A percentile compares a stretch with the other conserved stretches of the same genome.
Conservation (phyloP, 64 coral and sea anemone genomes). For the Astreopora myriophthalma region DNA sequence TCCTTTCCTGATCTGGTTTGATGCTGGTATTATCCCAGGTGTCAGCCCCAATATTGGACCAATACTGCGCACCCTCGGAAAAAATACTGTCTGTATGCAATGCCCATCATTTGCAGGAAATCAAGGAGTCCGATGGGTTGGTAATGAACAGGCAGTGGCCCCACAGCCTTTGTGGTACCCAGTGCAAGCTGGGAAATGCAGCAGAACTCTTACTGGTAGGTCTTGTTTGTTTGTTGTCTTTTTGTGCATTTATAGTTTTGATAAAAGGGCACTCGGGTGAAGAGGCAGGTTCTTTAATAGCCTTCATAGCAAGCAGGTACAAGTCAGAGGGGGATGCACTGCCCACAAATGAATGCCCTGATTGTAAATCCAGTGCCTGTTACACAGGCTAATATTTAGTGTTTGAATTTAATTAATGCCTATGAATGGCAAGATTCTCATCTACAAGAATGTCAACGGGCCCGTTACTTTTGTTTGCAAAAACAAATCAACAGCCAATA, state of each 20-base stretch:
- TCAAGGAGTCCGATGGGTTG: constrained; percentile 10
- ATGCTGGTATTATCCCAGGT: constrained; percentile 46
- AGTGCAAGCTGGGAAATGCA: constrained; percentile 1
- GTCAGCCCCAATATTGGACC: constrained; percentile 19
- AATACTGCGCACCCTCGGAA: constrained; percentile 16
- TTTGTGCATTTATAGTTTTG: not conserved
- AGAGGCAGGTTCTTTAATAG: no score
- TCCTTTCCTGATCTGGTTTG: constrained; percentile 51
- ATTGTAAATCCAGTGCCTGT: no score
- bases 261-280: no score
- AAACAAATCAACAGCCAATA: no score
- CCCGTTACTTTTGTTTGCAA: no score
- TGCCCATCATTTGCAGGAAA: constrained; percentile 3
- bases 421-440: no score
- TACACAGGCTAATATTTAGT: no score
- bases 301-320: no score
- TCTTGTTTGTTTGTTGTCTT: not conserved
- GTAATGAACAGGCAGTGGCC: not conserved
- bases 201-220: not conserved
- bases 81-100: constrained; percentile 11
- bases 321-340: no score
- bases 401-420: no score
- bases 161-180: constrained; percentile 57
- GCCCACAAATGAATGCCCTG: no score
- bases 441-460: no score